Evolutionary conservation across 53 echinoderm and acorn worm genomes (phyloP).

Genomic region (Patiria pectinifera): DNA sequence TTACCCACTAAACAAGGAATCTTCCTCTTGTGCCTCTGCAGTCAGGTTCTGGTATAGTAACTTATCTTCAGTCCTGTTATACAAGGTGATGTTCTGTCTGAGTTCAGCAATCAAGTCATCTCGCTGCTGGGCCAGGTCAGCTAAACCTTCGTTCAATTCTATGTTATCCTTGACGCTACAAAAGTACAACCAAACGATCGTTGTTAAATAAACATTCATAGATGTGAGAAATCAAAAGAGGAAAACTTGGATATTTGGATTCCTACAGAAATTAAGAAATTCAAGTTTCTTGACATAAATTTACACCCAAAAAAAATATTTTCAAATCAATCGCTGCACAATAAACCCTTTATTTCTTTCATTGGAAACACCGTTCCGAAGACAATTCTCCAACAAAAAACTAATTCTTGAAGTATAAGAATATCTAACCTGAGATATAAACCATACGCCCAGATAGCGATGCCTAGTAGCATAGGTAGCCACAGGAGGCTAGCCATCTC

Average conservation of each 20-base stretch:
- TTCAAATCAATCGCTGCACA: too few species aligned
- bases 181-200: neutral
- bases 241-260: too few species aligned
- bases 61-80: conserved; percentile 67
- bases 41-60: conserved; percentile 64
- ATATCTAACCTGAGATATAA: conserved; percentile 80
- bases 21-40: conserved; percentile 22
- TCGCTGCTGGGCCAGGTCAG: conserved; percentile 11
- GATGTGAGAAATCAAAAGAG: neutral
- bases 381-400: too few species aligned
- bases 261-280: too few species aligned
- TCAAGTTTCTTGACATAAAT: too few species aligned
- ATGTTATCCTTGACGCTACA: conserved; percentile 70
- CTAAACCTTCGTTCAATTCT: neutral
- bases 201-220: neutral
- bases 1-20: conserved; percentile 64
- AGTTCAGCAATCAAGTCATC: conserved; percentile 54
- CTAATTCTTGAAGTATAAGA: too few species aligned
- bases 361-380: too few species aligned
- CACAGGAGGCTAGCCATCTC: conserved; percentile 84
- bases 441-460: conserved; percentile 91
- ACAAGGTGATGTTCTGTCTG: conserved; percentile 62
- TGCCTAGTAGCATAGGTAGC: conserved; percentile 88
- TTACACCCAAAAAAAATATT: too few species aligned
- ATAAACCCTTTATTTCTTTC: too few species aligned